Percentiles rank a stretch among this genome's conserved stretches.
Evolutionary conservation across 2,797 vertebrate species (phyloP).

Genomic region (Corythornis leucogaster): DNA sequence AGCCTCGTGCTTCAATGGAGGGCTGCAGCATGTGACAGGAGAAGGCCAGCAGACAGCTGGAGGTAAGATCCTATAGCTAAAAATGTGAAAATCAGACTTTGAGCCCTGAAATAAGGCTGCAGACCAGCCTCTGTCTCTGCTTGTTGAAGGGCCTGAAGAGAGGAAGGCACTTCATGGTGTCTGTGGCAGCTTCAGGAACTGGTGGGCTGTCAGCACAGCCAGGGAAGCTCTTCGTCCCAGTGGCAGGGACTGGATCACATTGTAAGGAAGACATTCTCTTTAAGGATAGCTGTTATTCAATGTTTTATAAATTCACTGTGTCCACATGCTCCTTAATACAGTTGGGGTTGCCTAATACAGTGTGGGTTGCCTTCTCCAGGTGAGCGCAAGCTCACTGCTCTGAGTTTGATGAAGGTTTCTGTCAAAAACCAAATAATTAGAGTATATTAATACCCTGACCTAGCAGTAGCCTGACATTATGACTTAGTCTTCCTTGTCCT

Average conservation of each 20-base stretch:
- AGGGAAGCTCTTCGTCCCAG: fast-evolving
- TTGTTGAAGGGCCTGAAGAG: background rate
- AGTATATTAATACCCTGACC: background rate
- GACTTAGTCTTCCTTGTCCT: background rate
- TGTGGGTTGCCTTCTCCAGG: background rate
- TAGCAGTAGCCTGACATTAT: background rate
- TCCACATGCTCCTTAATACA: background rate
- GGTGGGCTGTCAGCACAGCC: background rate
- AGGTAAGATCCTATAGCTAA: background rate
- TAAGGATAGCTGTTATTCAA: background rate
- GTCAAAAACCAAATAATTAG: background rate
- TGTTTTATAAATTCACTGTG: background rate
- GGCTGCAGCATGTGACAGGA: fast-evolving
- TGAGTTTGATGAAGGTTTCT: background rate
- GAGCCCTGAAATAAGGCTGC: fast-evolving
- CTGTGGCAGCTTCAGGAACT: background rate
- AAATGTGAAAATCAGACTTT: fast-evolving
- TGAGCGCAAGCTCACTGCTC: background rate
- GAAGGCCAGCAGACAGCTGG: background rate
- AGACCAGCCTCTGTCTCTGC: background rate
- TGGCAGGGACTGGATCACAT: fast-evolving
- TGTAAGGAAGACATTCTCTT: fast-evolving
- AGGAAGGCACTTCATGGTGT: background rate
- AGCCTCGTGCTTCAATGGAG: fast-evolving
- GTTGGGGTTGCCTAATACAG: background rate